Evolutionary conservation across 2,797 vertebrate genomes (phyloP), one percentile per base, ranked within the genome.

Genomic region (Acrocephalus scirpaceus): DNA sequence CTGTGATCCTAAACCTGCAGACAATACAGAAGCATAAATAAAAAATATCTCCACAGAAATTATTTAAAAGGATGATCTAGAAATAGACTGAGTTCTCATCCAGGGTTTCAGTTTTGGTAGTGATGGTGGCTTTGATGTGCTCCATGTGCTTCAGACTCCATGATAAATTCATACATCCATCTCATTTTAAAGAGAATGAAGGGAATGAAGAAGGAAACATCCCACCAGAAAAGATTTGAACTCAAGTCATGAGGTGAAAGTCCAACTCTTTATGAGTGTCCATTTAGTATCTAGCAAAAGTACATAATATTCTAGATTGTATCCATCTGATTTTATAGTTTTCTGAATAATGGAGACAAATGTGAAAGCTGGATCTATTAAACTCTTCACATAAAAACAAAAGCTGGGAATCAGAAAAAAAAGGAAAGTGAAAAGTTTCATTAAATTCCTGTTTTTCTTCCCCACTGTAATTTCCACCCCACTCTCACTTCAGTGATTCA

Each of bases 381-480:
- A 93, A 94, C 40, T 81, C 50, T 62, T 90, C 54, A 74, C 74
- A 82, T 88, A 82, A 92, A 92, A 93, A 95, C 69, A 92, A 96
- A 96, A 93, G 45, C 78, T 88, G 75, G 57, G 65, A 95, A 95
- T 92, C 96, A 96, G 91, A 90, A 96, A 92, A 86, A 11, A 58
- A 29, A 17, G 9, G 12, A 32, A 93, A 89, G 95, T 91, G 93
- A 95, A 88, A 94, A 95, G 56, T 95, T 96, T 87, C 71, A 90
- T 69, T 91, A 96, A 72, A 57, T 62, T 70, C 91, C 45, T 25
- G 27, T 69, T 69, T 61, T 64, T 72, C 61, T 16, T 0, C n/a
- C n/a, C 47, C n/a, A 73, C 73, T 69, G 27, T 90, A 95, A 92
- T 36, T 95, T 93, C 66, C 88, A 80, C 91, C 70, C 74, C 84